A percentile compares a stretch with the other conserved stretches of the same genome.
phyloP scores from a whole-genome alignment of 1,140 invertebrate genomes.

The silkworm (Bombyx mori) region ASM3026992v2 NC_085128.1:8295501-8296000 shows the following conservation, averaged over 20 bases:
- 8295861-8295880: background rate
- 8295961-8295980: background rate
- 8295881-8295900: conserved; percentile 2
- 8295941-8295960: background rate
- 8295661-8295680: conserved; percentile 60
- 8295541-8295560: conserved; percentile 37
- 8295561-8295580: conserved; percentile 70
- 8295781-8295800: background rate
- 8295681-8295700: conserved; percentile 51
- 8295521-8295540: conserved; percentile 24
- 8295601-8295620: conserved; percentile 71
- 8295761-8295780: too few relatives aligned
- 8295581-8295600: conserved; percentile 68
- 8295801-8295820: background rate
- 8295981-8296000: background rate
- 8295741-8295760: background rate
- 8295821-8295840: background rate
- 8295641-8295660: conserved; percentile 44
- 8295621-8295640: conserved; percentile 68
- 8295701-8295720: conserved; percentile 10
- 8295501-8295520: conserved; percentile 12
- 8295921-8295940: background rate
- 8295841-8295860: conserved; percentile 1
- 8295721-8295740: background rate
- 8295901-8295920: conserved; percentile 3